These are phyloP conservation scores for Antheraea pernyi DNA, from an alignment of 1,140 invertebrate species.

Conservation along the genomic window DNA sequence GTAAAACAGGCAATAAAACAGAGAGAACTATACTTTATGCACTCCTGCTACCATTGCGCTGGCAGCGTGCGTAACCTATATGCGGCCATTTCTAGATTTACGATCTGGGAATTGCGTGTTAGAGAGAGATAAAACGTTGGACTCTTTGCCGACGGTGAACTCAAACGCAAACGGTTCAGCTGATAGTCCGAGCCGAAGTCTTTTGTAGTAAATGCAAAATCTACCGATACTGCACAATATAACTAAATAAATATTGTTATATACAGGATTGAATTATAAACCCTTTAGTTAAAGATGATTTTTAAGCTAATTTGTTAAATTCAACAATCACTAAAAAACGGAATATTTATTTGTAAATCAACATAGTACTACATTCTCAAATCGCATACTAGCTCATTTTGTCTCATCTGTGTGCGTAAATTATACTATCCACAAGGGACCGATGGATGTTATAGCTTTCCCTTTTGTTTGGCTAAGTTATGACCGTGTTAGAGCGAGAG, in stretches of 20 bases:
- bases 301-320: not conserved
- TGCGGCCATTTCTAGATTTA: conserved; percentile 81
- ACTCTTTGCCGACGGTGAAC: conserved; percentile 66
- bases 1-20: conserved; percentile 75
- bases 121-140: conserved; percentile 75
- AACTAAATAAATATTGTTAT: not conserved
- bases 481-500: conserved; percentile 75
- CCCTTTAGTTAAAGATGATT: not conserved
- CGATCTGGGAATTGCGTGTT: conserved; percentile 80
- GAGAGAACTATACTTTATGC: conserved; percentile 78
- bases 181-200: conserved; percentile 60
- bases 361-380: conserved; percentile 42
- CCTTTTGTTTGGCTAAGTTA: conserved; percentile 77
- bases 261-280: too few relatives aligned
- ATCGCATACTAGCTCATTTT: conserved; percentile 72
- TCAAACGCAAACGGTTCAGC: conserved; percentile 50
- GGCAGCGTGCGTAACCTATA: conserved; percentile 77
- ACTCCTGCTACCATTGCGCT: conserved; percentile 65
- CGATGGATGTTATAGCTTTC: conserved; percentile 76
- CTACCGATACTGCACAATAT: conserved; percentile 19
- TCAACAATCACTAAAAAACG: not conserved
- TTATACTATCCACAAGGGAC: conserved; percentile 76
- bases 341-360: conserved; percentile 41
- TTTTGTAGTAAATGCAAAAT: conserved; percentile 51
- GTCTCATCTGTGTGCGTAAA: conserved; percentile 71